Conservation (phyloP, 1,140 invertebrate genomes). For the Eumeta japonica region DNA sequence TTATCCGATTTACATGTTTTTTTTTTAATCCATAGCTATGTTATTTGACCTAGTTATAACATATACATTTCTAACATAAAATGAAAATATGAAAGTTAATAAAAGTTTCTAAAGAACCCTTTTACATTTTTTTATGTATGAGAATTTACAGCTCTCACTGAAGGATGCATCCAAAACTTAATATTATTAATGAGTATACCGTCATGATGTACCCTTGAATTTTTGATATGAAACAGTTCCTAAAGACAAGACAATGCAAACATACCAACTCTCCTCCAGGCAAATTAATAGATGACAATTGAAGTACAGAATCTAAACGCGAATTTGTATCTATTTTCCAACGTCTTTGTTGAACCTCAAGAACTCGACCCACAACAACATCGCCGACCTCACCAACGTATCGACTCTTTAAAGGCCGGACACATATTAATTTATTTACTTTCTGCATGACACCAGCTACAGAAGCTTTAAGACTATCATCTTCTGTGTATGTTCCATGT, state of each 20-base stretch:
- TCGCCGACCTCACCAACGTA: constrained; percentile 96
- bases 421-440: constrained; percentile 92
- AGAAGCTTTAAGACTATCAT: constrained; percentile 81
- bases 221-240: background rate
- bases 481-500: constrained; percentile 91
- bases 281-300: constrained; percentile 93
- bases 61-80: too few relatives aligned
- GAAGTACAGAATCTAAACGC: constrained; percentile 82
- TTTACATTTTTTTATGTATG: too few relatives aligned
- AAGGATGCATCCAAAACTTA: too few relatives aligned
- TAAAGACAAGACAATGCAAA: constrained; percentile 9
- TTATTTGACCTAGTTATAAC: too few relatives aligned
- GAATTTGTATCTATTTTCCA: constrained; percentile 97
- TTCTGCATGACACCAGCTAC: constrained; percentile 91
- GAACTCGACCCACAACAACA: constrained; percentile 91
- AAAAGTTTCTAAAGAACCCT: too few relatives aligned
- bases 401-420: constrained; percentile 84
- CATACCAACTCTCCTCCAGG: constrained; percentile 92
- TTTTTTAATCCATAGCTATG: too few relatives aligned
- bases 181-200: too few relatives aligned
- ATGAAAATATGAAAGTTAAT: too few relatives aligned
- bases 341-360: constrained; percentile 85
- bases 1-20: too few relatives aligned
- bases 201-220: too few relatives aligned
- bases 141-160: too few relatives aligned